These are phyloP conservation scores for Papilio xuthus DNA, from an alignment of 1,140 invertebrate genomes.

Conservation along the genomic window DNA sequence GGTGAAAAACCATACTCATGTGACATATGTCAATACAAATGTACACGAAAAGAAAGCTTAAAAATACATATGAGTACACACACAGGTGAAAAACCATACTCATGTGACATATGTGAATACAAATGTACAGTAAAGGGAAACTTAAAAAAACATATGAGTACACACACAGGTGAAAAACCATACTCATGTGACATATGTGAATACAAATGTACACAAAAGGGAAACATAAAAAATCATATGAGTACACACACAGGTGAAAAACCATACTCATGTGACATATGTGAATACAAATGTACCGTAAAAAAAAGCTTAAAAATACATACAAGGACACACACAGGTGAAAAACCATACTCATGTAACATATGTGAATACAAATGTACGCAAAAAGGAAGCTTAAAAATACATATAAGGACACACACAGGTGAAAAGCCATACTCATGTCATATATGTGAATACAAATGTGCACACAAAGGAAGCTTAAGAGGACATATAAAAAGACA, in stretches of 20 bases:
- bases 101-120: slow-evolving; percentile 11
- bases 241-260: slow-evolving; percentile 7
- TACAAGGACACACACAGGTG: background rate
- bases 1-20: background rate
- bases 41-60: background rate
- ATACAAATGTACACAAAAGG: background rate
- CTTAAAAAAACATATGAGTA: background rate
- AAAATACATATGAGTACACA: background rate
- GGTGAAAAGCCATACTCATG: background rate
- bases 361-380: background rate
- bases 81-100: background rate
- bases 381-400: background rate
- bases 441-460: too few species aligned
- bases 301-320: background rate
- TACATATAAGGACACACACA: background rate
- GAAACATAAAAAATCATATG: background rate
- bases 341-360: background rate
- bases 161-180: background rate
- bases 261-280: background rate
- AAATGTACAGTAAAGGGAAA: background rate
- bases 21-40: background rate
- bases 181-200: slow-evolving; percentile 12
- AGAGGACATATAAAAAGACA: background rate
- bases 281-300: background rate
- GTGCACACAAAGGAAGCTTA: too few species aligned